Conservation (phyloP, 2,888 invertebrate species). For the Xestia rhomboidea region DNA sequence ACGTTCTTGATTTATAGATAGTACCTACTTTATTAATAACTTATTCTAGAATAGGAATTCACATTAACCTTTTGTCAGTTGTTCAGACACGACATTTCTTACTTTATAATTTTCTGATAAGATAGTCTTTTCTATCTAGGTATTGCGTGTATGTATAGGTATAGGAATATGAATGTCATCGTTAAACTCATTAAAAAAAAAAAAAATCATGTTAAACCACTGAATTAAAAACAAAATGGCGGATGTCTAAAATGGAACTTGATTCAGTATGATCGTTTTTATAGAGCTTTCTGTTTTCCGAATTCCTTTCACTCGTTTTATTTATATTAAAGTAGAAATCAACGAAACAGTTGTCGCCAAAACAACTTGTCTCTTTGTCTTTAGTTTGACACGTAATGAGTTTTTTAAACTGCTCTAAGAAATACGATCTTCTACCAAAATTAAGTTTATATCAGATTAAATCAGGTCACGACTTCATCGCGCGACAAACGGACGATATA, state of each 20-base stretch:
- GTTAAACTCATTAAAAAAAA: neutral
- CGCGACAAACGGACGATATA: conserved; percentile 39
- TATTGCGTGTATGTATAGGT: neutral
- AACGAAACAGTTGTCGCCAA: conserved; percentile 29
- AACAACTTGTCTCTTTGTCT: conserved; percentile 36
- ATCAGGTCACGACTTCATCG: conserved; percentile 53
- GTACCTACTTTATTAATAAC: neutral
- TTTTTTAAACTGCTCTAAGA: conserved; percentile 40
- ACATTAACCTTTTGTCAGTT: conserved; percentile 19
- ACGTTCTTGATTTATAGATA: conserved; percentile 6
- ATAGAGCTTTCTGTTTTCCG: conserved; percentile 58
- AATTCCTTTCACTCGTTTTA: conserved; percentile 59
- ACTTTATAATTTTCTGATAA: conserved; percentile 26
- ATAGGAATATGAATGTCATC: conserved; percentile 5
- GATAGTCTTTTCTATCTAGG: neutral
- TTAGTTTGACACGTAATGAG: conserved; percentile 32
- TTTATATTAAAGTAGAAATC: conserved; percentile 45
- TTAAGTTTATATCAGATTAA: conserved; percentile 54
- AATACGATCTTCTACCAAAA: conserved; percentile 25
- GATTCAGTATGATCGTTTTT: conserved; percentile 50
- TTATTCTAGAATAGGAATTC: conserved; percentile 14
- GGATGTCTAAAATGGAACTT: conserved; percentile 43
- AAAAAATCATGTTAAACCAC: neutral
- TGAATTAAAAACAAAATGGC: conserved; percentile 27
- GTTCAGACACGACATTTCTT: conserved; percentile 12